Conservation (phyloP, 1,140 invertebrate species). For the Ptiloglossa arizonensis region DNA sequence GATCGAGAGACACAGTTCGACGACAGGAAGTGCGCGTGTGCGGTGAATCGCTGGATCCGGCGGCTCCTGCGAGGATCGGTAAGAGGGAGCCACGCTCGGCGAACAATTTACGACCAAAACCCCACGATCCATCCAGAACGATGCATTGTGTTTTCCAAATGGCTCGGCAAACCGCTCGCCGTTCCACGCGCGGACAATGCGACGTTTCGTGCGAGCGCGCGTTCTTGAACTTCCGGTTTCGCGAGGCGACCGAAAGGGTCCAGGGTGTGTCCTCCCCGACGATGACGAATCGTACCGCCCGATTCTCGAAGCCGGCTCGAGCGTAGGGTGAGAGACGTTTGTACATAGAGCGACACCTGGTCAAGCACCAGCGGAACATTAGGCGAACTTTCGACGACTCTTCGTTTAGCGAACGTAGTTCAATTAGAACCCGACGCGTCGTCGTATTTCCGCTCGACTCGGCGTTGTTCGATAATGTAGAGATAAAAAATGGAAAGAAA, state of each 20-base stretch:
- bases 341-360: slow-evolving; percentile 2
- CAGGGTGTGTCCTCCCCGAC: not conserved
- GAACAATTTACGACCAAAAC: slow-evolving; percentile 48
- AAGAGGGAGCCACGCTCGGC: too few relatives aligned
- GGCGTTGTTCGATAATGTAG: slow-evolving; percentile 1
- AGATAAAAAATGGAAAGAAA: not conserved
- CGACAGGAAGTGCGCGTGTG: slow-evolving; percentile 9
- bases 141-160: slow-evolving; percentile 68
- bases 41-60: not conserved
- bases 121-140: not conserved
- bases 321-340: too few relatives aligned
- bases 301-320: too few relatives aligned
- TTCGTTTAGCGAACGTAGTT: slow-evolving; percentile 41
- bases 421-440: slow-evolving; percentile 25
- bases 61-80: too few relatives aligned
- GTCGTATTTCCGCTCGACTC: slow-evolving; percentile 31
- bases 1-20: not conserved
- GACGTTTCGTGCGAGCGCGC: slow-evolving; percentile 12
- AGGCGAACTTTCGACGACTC: slow-evolving; percentile 18
- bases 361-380: not conserved
- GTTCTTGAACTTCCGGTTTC: slow-evolving; percentile 28
- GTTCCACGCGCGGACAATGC: slow-evolving; percentile 29
- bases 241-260: slow-evolving; percentile 8
- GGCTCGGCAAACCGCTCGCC: slow-evolving; percentile 53
- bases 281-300: slow-evolving; percentile 8